These are phyloP conservation scores for Columba janthina DNA, from an alignment of 2,113 vertebrate species.

Conservation along the genomic window DNA sequence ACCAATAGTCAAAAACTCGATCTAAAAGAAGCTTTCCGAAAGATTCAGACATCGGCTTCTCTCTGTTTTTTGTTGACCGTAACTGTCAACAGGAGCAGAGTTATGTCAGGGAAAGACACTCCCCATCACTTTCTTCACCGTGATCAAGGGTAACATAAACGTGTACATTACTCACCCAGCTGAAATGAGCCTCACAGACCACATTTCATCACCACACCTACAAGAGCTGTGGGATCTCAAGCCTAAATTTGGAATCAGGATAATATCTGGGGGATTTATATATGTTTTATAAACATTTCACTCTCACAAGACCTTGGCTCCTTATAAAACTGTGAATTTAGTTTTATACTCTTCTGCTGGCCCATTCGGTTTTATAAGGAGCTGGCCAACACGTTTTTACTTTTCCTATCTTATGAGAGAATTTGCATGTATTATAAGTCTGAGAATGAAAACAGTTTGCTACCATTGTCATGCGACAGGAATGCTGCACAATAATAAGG, in stretches of 20 bases:
- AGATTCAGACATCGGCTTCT: neutral
- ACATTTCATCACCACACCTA: constrained; percentile 27
- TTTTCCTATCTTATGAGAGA: neutral
- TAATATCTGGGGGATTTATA: neutral
- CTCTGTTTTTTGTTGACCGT: neutral
- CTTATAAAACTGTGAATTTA: constrained; percentile 6
- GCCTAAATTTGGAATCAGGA: neutral
- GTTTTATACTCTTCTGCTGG: neutral
- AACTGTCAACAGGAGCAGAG: neutral
- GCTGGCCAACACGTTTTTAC: neutral
- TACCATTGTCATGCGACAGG: neutral
- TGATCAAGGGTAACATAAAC: neutral
- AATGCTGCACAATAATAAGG: neutral
- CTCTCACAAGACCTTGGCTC: neutral
- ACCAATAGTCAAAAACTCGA: neutral
- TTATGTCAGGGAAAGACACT: neutral
- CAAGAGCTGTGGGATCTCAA: neutral
- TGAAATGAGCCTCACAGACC: neutral
- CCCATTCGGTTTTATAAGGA: neutral
- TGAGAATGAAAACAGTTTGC: neutral
- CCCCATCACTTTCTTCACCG: neutral
- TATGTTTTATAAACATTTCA: neutral
- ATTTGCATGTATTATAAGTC: neutral
- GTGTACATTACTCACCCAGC: constrained; percentile 6
- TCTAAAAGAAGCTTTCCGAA: neutral